phyloP scores from a whole-genome alignment of 2,113 vertebrate species.

The Glaucidium brasilianum region DNA sequence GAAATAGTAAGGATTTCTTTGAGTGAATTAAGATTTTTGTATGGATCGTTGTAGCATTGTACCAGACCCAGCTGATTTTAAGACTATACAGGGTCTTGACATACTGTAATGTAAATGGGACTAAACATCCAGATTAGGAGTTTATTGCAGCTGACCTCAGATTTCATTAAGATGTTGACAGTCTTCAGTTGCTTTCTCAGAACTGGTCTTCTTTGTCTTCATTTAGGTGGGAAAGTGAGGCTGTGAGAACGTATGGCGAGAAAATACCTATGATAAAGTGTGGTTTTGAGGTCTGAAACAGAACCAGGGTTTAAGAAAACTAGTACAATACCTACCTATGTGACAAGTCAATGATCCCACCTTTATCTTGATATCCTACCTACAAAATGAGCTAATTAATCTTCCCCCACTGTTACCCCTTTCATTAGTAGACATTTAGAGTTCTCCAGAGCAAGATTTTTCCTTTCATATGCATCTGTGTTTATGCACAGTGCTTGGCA shows the following conservation, averaged over 20 bases:
- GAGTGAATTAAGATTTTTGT: neutral
- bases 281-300: neutral
- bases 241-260: neutral
- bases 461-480: neutral
- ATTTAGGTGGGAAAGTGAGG: neutral
- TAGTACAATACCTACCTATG: neutral
- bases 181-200: neutral
- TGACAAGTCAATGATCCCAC: neutral
- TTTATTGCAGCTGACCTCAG: neutral
- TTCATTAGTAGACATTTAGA: neutral
- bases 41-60: neutral
- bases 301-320: neutral
- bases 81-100: neutral
- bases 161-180: neutral
- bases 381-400: neutral
- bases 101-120: accelerated
- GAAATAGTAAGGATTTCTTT: neutral
- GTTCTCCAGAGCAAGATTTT: neutral
- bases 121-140: neutral
- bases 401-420: neutral
- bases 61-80: neutral
- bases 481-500: neutral
- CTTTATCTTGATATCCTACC: neutral
- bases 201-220: neutral
- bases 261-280: neutral